phyloP scores from a whole-genome alignment of 1,140 invertebrate species.

The Sycophila sp. region DNA sequence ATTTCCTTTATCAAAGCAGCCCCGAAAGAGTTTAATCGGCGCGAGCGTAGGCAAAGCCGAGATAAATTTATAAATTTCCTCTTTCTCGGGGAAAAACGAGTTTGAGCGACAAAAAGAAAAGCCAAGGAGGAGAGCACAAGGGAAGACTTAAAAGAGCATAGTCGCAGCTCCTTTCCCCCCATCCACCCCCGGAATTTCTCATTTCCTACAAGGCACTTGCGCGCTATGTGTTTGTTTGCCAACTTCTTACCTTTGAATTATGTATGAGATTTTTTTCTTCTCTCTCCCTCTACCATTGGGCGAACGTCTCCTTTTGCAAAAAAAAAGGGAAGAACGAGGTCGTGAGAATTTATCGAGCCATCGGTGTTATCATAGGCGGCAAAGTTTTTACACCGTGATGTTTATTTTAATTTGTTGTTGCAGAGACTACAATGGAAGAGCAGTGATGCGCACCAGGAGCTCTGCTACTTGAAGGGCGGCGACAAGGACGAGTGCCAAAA shows the following conservation, averaged over 20 bases:
- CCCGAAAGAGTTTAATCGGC: conserved; percentile 41
- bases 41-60: not conserved
- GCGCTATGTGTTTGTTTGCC: conserved; percentile 26
- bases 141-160: conserved; percentile 16
- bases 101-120: not conserved
- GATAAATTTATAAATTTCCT: not conserved
- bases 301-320: not conserved
- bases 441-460: conserved; percentile 80
- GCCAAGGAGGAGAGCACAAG: not conserved
- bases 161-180: not conserved
- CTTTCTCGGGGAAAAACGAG: not conserved
- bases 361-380: no score
- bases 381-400: no score
- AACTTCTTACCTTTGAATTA: conserved; percentile 26
- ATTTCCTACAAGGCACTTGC: conserved; percentile 22
- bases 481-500: conserved; percentile 92
- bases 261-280: conserved; percentile 10
- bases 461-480: conserved; percentile 90
- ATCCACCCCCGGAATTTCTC: conserved; percentile 10
- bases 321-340: not conserved
- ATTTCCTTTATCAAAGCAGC: conserved; percentile 42
- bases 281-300: not conserved
- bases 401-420: conserved; percentile 55
- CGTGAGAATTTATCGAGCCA: no score
- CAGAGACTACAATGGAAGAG: conserved; percentile 89